phyloP scores from a whole-genome alignment of 2,888 invertebrate genomes.

The Dione vanillae region DNA sequence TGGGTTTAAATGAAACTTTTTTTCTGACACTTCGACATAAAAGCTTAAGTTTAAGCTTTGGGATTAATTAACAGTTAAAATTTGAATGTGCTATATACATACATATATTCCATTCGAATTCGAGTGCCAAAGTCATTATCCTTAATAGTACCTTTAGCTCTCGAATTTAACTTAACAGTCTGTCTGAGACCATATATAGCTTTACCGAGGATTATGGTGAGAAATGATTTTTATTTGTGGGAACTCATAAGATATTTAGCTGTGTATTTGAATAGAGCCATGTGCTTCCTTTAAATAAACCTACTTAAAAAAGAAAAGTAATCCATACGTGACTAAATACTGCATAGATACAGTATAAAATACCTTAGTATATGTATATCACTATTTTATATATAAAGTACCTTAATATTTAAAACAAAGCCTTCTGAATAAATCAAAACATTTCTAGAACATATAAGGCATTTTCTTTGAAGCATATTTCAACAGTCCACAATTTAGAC shows the following conservation, averaged over 20 bases:
- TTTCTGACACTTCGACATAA: neutral
- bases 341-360: neutral
- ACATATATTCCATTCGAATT: constrained; percentile 12
- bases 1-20: neutral
- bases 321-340: neutral
- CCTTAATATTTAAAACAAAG: no score
- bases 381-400: no score
- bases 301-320: neutral
- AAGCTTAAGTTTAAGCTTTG: neutral
- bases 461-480: constrained; percentile 11
- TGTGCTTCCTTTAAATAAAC: no score
- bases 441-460: neutral
- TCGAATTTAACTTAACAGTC: neutral
- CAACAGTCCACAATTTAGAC: constrained; percentile 6
- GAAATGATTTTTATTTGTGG: neutral
- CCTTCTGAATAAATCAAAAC: neutral
- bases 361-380: no score
- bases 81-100: neutral
- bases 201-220: neutral
- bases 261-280: no score
- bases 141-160: constrained; percentile 9
- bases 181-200: constrained; percentile 13
- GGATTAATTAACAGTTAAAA: neutral
- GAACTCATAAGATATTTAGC: neutral
- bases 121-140: neutral